A percentile compares a stretch with the other conserved stretches of the same genome.
Conservation (phyloP, 1,140 invertebrate genomes). For the Reticulitermes speratus region DNA sequence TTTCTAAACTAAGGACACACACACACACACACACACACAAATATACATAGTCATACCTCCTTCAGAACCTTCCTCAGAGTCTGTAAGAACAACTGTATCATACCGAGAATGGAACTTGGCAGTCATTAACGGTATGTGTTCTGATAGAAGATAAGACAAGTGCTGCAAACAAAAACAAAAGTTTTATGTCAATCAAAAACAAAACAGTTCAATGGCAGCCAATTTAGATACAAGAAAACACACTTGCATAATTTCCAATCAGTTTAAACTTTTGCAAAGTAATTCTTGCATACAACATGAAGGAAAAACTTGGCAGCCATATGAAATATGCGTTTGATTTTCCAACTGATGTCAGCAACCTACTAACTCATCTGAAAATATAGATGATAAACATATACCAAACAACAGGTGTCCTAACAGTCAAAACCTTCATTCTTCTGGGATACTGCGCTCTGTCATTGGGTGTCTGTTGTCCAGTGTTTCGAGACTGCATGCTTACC, state of each 20-base stretch:
- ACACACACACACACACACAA: background rate
- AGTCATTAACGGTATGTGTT: conserved; percentile 48
- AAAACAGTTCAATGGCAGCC: background rate
- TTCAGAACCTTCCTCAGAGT: conserved; percentile 47
- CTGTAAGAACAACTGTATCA: conserved; percentile 55
- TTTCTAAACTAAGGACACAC: background rate
- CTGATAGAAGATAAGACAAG: conserved; percentile 45
- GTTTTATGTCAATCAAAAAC: background rate
- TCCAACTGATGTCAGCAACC: background rate
- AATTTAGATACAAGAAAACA: background rate
- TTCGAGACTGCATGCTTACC: too few relatives aligned
- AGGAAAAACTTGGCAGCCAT: background rate
- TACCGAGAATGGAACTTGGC: conserved; percentile 53
- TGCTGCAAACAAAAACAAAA: conserved; percentile 40
- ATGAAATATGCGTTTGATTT: background rate
- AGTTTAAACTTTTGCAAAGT: background rate
- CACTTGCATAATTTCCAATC: background rate
- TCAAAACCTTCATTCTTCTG: too few relatives aligned
- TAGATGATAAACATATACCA: too few relatives aligned
- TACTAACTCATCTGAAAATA: too few relatives aligned
- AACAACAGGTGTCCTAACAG: too few relatives aligned
- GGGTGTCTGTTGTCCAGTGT: too few relatives aligned
- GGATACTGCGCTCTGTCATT: too few relatives aligned
- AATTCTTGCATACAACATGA: too few relatives aligned
- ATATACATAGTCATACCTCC: background rate